Conservation (phyloP, 2,888 invertebrate genomes). For the Scelioninae gen. 1 region DNA sequence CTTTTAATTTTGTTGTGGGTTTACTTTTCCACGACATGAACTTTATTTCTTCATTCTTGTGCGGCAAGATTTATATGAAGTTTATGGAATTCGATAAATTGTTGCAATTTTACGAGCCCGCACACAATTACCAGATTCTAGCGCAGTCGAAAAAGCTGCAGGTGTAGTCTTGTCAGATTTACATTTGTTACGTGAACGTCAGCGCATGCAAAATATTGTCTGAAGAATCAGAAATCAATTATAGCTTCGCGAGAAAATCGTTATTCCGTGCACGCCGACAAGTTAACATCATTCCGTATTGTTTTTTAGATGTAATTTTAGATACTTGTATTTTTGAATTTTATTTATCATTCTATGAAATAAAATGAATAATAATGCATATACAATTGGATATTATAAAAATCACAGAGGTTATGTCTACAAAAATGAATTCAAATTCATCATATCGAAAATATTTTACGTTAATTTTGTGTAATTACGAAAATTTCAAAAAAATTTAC, state of each 20-base stretch:
- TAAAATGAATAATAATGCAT: too few species aligned
- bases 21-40: conserved; percentile 32
- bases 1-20: conserved; percentile 53
- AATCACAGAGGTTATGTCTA: too few species aligned
- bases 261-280: conserved; percentile 10
- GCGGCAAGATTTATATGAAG: conserved; percentile 36
- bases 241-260: not conserved
- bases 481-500: too few species aligned
- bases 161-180: conserved; percentile 8
- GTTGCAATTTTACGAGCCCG: conserved; percentile 28
- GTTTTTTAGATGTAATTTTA: not conserved
- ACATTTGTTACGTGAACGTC: conserved; percentile 17
- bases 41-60: conserved; percentile 26
- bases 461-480: too few species aligned
- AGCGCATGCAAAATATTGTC: conserved; percentile 23
- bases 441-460: too few species aligned
- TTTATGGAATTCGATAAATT: conserved; percentile 48
- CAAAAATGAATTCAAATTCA: not conserved
- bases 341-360: too few species aligned
- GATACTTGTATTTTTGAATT: too few species aligned
- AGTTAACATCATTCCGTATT: conserved; percentile 11
- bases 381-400: too few species aligned
- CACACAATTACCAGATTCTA: conserved; percentile 14
- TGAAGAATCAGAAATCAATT: conserved; percentile 30
- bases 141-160: conserved; percentile 9